Conservation (phyloP, 1,140 invertebrate genomes). For the Drosophila equinoxialis region DNA sequence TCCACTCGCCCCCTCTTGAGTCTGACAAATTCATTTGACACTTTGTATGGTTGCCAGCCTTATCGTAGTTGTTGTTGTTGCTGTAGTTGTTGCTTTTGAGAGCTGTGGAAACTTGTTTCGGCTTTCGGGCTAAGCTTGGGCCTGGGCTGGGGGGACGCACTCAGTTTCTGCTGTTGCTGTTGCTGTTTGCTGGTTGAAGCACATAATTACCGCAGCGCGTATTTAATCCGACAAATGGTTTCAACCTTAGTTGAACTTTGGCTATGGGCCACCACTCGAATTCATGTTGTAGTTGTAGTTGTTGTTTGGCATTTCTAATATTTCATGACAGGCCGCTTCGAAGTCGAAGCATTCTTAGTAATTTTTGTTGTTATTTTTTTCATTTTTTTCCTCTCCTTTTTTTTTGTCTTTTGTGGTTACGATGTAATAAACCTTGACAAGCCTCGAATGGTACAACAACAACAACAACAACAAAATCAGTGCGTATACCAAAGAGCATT, state of each 20-base stretch:
- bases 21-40: conserved; percentile 80
- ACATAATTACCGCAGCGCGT: conserved; percentile 80
- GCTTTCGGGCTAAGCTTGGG: conserved; percentile 40
- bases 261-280: conserved; percentile 65
- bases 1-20: conserved; percentile 18
- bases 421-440: conserved; percentile 80
- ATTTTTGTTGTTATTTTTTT: conserved; percentile 14
- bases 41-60: conserved; percentile 59
- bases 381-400: neutral
- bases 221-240: conserved; percentile 81
- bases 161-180: conserved; percentile 53
- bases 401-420: conserved; percentile 58
- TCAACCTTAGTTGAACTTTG: conserved; percentile 81
- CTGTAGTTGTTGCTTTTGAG: conserved; percentile 44
- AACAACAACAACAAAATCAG: conserved; percentile 2
- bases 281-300: conserved; percentile 33
- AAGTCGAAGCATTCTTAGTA: conserved; percentile 59
- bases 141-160: conserved; percentile 33
- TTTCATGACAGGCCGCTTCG: conserved; percentile 72
- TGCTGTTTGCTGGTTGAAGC: conserved; percentile 57
- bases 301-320: conserved; percentile 69
- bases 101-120: conserved; percentile 70
- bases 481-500: neutral
- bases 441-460: conserved; percentile 38
- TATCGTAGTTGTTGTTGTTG: conserved; percentile 60